Evolutionary conservation across 2,113 vertebrate species (phyloP).

Genomic region (Anarhynchus alexandrinus): DNA sequence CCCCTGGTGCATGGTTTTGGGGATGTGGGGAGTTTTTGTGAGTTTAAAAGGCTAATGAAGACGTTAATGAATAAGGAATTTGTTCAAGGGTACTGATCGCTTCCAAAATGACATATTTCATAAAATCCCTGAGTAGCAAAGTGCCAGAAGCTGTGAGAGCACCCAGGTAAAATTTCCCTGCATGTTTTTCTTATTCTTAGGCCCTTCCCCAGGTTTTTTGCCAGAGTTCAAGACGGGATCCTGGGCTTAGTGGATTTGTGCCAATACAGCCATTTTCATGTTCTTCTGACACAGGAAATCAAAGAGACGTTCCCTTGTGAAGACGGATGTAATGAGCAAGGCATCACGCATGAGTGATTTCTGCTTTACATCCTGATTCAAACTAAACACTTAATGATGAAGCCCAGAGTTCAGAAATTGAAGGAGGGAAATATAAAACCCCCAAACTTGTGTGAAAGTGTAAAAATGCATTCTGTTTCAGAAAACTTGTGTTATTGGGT

Average conservation of each 20-base stretch:
- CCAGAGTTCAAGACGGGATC: background rate
- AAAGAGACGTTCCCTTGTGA: background rate
- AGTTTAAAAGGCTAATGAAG: background rate
- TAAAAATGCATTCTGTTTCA: background rate
- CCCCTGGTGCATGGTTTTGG: background rate
- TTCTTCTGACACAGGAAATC: slow-evolving; percentile 15
- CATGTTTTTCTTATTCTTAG: background rate
- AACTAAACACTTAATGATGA: background rate
- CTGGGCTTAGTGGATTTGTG: background rate
- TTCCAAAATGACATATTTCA: background rate
- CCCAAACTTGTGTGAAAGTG: background rate
- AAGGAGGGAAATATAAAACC: background rate
- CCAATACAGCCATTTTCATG: background rate
- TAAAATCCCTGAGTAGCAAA: background rate
- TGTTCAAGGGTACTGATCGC: background rate
- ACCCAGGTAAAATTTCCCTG: background rate
- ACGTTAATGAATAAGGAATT: background rate
- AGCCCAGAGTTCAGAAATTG: background rate
- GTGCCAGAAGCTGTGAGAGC: background rate
- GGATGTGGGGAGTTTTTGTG: background rate
- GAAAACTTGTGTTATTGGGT: background rate
- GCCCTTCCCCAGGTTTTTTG: background rate
- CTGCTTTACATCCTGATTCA: background rate
- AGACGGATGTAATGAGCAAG: background rate
- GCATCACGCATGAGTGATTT: background rate